These are phyloP conservation scores for Fregata magnificens DNA, from an alignment of 2,113 vertebrate genomes.

Conservation along the genomic window DNA sequence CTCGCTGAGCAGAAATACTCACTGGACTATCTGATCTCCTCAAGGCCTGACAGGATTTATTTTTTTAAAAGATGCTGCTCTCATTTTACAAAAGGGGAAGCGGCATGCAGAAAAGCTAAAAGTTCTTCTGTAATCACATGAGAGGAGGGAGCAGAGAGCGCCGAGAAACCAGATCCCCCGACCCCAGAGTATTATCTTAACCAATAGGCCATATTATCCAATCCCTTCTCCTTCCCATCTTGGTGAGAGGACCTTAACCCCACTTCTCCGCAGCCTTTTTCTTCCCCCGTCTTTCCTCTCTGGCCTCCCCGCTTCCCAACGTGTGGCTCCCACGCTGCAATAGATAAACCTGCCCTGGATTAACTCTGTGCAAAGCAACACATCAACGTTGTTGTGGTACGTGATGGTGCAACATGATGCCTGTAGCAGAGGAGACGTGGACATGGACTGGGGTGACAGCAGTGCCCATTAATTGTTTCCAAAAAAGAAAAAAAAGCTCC, in stretches of 20 bases:
- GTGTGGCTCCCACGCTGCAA: rapidly evolving
- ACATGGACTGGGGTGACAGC: not conserved
- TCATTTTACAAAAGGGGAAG: not conserved
- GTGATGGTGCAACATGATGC: not conserved
- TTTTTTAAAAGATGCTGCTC: not conserved
- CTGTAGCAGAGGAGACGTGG: not conserved
- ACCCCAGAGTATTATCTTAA: not conserved
- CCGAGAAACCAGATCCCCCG: not conserved
- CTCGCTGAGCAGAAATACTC: not conserved
- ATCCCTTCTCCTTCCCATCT: not conserved
- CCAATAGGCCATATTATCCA: not conserved
- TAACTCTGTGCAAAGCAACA: not conserved
- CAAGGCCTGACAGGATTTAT: not conserved
- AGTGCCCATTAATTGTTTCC: not conserved
- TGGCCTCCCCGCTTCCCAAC: not conserved
- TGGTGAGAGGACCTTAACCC: not conserved
- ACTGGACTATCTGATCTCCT: not conserved
- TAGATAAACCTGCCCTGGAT: not conserved
- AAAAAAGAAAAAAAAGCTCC: not conserved
- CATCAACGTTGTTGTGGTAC: not conserved
- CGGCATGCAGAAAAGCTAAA: not conserved
- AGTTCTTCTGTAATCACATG: not conserved
- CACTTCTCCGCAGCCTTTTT: not conserved
- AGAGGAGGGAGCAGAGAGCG: not conserved
- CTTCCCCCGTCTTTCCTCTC: not conserved